These are phyloP conservation scores for Margarornis squamiger DNA, from an alignment of 2,797 vertebrate genomes.

Conservation along the genomic window DNA sequence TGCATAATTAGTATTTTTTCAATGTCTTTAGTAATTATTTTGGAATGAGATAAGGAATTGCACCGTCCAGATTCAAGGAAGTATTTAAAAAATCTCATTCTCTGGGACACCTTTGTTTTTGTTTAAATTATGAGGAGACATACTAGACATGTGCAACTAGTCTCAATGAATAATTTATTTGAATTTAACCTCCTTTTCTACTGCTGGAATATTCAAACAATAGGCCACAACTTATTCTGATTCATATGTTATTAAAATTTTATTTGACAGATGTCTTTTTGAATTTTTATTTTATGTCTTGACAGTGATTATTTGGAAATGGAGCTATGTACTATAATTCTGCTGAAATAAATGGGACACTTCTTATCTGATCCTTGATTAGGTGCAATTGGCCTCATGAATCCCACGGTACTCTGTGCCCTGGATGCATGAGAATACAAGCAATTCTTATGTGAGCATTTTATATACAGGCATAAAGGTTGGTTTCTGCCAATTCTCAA, in stretches of 20 bases:
- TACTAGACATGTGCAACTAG: constrained; percentile 28
- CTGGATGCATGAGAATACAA: not conserved
- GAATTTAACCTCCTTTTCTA: constrained; percentile 55
- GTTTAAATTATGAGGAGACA: constrained; percentile 15
- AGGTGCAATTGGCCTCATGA: constrained; percentile 3
- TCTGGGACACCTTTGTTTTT: not conserved
- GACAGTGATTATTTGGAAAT: constrained; percentile 28
- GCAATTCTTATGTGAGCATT: not conserved
- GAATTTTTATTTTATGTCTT: constrained; percentile 44
- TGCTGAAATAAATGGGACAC: not conserved
- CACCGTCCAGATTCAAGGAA: constrained; percentile 8
- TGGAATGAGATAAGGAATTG: not conserved
- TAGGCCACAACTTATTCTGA: constrained; percentile 12
- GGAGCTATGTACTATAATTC: not conserved
- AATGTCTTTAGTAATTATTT: constrained; percentile 27
- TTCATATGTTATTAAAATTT: constrained; percentile 63
- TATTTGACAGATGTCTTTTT: constrained; percentile 55
- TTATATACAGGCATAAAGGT: not conserved
- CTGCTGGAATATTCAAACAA: constrained; percentile 52
- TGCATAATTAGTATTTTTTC: constrained; percentile 33
- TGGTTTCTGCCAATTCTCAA: not conserved
- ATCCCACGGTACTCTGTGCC: not conserved
- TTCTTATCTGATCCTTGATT: constrained; percentile 32
- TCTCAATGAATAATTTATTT: constrained; percentile 63
- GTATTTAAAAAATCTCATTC: not conserved